Evolutionary conservation across 2,888 invertebrate genomes (phyloP).

Genomic region (Drosophila neutralis): DNA sequence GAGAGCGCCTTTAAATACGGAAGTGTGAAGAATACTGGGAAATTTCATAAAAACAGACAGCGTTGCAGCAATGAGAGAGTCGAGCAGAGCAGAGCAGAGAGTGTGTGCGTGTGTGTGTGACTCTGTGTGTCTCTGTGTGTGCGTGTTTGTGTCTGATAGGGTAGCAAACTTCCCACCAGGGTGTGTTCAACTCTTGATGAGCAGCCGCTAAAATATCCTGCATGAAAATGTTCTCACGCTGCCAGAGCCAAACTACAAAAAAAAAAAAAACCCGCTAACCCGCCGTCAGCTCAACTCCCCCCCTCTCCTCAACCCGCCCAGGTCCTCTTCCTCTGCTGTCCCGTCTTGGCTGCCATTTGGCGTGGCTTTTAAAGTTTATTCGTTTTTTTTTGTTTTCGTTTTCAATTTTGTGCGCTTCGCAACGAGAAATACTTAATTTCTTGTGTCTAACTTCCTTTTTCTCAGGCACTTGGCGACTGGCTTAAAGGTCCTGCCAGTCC

Average conservation of each 20-base stretch:
- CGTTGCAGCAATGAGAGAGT: slow-evolving; percentile 17
- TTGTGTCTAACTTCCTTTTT: slow-evolving; percentile 66
- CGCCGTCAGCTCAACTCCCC: background rate
- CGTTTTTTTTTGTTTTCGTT: slow-evolving; percentile 28
- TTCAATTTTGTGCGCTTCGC: slow-evolving; percentile 47
- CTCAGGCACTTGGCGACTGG: slow-evolving; percentile 53
- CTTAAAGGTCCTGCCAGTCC: slow-evolving; percentile 56
- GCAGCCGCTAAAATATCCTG: slow-evolving; percentile 74
- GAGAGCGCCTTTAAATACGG: slow-evolving; percentile 46
- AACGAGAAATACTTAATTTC: slow-evolving; percentile 60
- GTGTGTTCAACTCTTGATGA: slow-evolving; percentile 80
- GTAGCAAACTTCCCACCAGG: slow-evolving; percentile 79
- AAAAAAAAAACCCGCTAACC: background rate
- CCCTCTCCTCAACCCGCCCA: slow-evolving; percentile 1
- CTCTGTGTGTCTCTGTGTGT: slow-evolving; percentile 18
- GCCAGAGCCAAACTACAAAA: slow-evolving; percentile 41
- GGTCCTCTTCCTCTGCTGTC: slow-evolving; percentile 13
- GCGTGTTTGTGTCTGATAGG: slow-evolving; percentile 50
- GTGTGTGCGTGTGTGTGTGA: slow-evolving; percentile 20
- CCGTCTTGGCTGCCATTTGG: slow-evolving; percentile 42
- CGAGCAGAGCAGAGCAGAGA: slow-evolving; percentile 12
- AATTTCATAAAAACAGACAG: slow-evolving; percentile 65
- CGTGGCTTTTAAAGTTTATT: slow-evolving; percentile 56
- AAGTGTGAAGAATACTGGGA: slow-evolving; percentile 71
- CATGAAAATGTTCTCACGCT: slow-evolving; percentile 80